Conservation (phyloP, 2,113 vertebrate species). For the Psephotus haematonotus region DNA sequence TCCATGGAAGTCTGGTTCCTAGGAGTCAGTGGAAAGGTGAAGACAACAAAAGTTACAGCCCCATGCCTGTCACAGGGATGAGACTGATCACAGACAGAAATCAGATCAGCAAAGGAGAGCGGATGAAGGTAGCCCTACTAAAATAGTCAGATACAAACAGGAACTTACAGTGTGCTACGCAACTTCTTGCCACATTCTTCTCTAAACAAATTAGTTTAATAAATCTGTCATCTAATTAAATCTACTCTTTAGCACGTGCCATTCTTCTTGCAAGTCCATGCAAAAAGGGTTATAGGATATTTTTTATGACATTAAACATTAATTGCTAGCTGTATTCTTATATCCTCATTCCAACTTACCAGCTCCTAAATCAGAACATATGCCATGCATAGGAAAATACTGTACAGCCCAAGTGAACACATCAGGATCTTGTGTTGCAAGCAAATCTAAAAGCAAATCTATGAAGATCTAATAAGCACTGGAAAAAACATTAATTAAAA, state of each 20-base stretch:
- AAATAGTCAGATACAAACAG: not conserved
- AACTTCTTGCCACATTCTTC: slow-evolving; percentile 5
- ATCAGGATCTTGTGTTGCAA: not conserved
- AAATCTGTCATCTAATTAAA: slow-evolving; percentile 48
- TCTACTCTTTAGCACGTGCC: not conserved
- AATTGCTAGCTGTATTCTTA: not conserved
- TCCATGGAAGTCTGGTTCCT: not conserved
- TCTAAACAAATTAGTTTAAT: slow-evolving; percentile 35
- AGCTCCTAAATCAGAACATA: not conserved
- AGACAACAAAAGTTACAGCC: not conserved
- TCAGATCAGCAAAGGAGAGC: slow-evolving; percentile 7
- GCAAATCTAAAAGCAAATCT: not conserved
- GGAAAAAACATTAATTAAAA: not conserved
- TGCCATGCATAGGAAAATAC: not conserved
- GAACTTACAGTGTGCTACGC: not conserved
- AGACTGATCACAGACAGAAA: not conserved
- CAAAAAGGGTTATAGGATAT: not conserved
- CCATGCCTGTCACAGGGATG: not conserved
- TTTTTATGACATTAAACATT: not conserved
- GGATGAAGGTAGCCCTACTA: not conserved
- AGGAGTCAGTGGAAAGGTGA: not conserved
- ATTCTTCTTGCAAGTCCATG: not conserved
- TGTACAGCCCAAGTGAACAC: not conserved
- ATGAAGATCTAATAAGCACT: not conserved
- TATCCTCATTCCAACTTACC: not conserved